Evolutionary conservation across 2,888 invertebrate genomes (phyloP).

Genomic region (Phortica magna): DNA sequence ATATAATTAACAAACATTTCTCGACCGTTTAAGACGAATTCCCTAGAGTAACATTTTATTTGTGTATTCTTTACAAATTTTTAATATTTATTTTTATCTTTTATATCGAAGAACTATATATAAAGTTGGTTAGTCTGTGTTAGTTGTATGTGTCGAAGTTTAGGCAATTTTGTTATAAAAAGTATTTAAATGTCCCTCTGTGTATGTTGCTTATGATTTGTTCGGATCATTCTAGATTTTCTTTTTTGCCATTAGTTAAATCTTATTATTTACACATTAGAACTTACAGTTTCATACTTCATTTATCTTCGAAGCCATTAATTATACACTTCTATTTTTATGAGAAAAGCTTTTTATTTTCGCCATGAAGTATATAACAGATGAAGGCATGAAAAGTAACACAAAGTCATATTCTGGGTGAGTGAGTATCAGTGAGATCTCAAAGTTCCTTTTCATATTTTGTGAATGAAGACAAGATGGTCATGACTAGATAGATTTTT

Average conservation of each 20-base stretch:
- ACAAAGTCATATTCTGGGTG: too few relatives aligned
- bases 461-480: too few relatives aligned
- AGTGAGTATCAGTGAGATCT: too few relatives aligned
- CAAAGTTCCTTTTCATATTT: too few relatives aligned
- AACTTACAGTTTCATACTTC: neutral
- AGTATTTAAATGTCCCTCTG: neutral
- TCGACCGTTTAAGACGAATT: too few relatives aligned
- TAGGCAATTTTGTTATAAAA: neutral
- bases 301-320: conserved; percentile 16
- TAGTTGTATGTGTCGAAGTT: neutral
- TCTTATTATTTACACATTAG: conserved; percentile 16
- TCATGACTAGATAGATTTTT: too few relatives aligned
- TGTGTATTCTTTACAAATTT: neutral
- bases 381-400: too few relatives aligned
- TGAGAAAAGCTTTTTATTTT: too few relatives aligned
- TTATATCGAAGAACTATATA: neutral
- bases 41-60: too few relatives aligned
- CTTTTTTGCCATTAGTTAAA: neutral
- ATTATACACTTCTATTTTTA: neutral
- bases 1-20: neutral
- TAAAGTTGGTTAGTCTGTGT: neutral
- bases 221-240: neutral
- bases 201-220: neutral
- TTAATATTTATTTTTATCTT: neutral
- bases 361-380: too few relatives aligned